These are phyloP conservation scores for Nesidiocoris tenuis DNA, from an alignment of 2,888 invertebrate species.

Conservation along the genomic window DNA sequence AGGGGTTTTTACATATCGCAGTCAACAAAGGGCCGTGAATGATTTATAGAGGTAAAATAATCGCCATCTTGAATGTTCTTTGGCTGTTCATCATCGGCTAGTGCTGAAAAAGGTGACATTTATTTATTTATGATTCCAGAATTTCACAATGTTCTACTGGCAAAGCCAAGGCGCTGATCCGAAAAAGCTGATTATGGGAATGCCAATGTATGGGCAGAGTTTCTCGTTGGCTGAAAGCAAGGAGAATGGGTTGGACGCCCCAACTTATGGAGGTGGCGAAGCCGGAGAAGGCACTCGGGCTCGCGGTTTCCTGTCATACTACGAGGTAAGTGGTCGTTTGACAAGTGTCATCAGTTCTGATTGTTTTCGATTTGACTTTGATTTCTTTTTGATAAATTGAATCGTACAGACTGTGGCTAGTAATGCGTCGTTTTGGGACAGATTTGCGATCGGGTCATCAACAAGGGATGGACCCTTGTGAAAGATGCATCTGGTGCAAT, in stretches of 20 bases:
- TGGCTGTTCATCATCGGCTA: too few species aligned
- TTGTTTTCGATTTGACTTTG: too few species aligned
- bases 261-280: conserved; percentile 82
- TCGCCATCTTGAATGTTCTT: too few species aligned
- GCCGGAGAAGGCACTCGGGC: conserved; percentile 86
- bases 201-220: conserved; percentile 87
- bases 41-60: background rate
- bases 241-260: conserved; percentile 69
- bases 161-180: conserved; percentile 74
- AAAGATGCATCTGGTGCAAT: conserved; percentile 77
- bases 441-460: conserved; percentile 78
- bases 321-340: conserved; percentile 64
- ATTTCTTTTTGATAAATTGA: too few species aligned
- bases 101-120: too few species aligned
- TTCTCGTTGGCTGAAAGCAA: conserved; percentile 72
- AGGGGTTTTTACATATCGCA: background rate
- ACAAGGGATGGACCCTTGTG: conserved; percentile 74
- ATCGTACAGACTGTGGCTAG: too few species aligned
- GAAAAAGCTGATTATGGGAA: conserved; percentile 78
- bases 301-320: conserved; percentile 83
- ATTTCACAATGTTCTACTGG: conserved; percentile 87
- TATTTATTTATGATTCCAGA: too few species aligned
- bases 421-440: conserved; percentile 53
- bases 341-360: too few species aligned
- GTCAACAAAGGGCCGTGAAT: background rate